Conservation (phyloP, 2,113 vertebrate genomes). For the Scolopax mira region DNA sequence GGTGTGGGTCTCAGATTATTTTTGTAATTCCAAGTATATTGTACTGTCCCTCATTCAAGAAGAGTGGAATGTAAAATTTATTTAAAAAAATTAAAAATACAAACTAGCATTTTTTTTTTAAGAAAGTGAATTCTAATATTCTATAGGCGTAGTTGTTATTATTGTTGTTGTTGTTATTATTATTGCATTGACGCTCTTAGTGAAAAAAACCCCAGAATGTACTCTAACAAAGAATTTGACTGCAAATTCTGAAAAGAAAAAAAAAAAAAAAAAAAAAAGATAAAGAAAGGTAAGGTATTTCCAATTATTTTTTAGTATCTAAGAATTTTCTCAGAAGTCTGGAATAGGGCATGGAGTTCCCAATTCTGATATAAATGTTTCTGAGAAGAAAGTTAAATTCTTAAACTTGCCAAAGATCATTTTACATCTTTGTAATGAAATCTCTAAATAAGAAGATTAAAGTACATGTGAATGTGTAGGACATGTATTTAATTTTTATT, state of each 20-base stretch:
- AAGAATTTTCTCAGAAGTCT: background rate
- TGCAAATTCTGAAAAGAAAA: background rate
- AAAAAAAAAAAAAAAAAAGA: background rate
- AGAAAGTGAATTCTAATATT: background rate
- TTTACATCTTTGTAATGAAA: background rate
- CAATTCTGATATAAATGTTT: background rate
- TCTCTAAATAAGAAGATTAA: background rate
- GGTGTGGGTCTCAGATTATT: background rate
- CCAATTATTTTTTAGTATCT: background rate
- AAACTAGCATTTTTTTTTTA: background rate
- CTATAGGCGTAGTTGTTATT: background rate
- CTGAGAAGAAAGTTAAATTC: background rate
- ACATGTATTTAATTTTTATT: background rate
- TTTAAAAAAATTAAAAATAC: background rate
- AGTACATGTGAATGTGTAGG: background rate
- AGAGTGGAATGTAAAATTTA: background rate
- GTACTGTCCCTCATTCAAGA: background rate
- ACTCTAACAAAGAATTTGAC: background rate
- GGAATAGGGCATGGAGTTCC: background rate
- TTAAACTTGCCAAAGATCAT: rapidly evolving
- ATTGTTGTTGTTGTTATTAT: too few species aligned
- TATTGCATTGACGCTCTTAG: too few species aligned
- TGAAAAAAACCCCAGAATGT: background rate
- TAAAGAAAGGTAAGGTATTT: background rate
- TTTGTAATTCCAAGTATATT: background rate